Base-by-base conservation (phyloP, 2,888 invertebrate genomes). In the Chrysomela aeneicollis region DNA sequence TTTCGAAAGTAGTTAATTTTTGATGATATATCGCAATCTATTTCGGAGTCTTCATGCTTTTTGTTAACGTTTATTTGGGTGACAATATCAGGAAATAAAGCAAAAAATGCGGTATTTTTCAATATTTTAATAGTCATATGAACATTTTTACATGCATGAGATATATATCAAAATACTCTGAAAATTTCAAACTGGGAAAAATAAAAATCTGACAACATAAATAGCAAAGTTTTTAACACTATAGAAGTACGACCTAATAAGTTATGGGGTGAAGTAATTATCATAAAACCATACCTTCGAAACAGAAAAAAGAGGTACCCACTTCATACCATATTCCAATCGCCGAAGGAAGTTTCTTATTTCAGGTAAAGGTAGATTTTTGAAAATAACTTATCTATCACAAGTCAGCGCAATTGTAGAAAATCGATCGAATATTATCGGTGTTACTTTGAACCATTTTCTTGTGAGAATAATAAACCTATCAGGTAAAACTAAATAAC, bases 101-200 rank as follows among this genome's bases (percentile, higher is more conserved):
- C 57, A 57, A 61, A 19, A 58, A 21, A 46, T 30, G 18, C 3
- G 6, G 26, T 54, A 62, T 59, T 69, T 67, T 68, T 64, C 19
- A 63, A 58, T 55, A 55, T 73, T 77, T 76, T 76, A 75, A 78
- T 80, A 78, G 74, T 79, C 77, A 78, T 80, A 81, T 82, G 79
- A 81, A 81, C 82, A 82, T 81, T 81, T 82, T 82, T 82, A 82
- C 82, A 82, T 81, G 79, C 79, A 80, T 75, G 74, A 77, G 76
- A 77, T 76, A 78, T n/a, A n/a, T 77, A 79, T 78, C 77, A 79
- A 80, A 80, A 77, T 76, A 75, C 64, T 73, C 74, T 75, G 72
- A 73, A 72, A 77, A 75, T 71, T 74, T 70, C 74, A 71, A 74
- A 73, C 70, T 73, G 65, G 61, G 72, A 71, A 72, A 71, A 75